Evolutionary conservation across 2,888 invertebrate species (phyloP), one percentile per base, ranked within the genome.

Genomic region (Lycocerus yunnanus): DNA sequence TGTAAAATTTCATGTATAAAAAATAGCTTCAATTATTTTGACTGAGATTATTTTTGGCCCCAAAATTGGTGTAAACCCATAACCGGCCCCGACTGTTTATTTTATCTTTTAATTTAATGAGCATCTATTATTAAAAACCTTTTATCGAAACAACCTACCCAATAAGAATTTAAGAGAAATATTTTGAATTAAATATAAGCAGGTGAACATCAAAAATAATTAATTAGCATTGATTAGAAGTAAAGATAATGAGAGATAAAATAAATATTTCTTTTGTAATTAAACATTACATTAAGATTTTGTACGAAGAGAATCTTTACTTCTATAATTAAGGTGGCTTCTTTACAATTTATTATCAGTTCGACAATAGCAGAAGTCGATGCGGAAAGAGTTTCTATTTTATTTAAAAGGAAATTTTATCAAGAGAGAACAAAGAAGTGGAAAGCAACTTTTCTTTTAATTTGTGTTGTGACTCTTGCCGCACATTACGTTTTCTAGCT

Each of bases 251-350:
- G 21, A 24, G 18, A 27, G n/a, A 20, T 58, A 70, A 70, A 65
- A 66, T 66, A 59, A 59, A 71, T 66, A 71, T 66, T 59, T 59
- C 18, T 66, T 66, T 66, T 71, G 71, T 71, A 65, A 71, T 71
- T 66, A 70, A 71, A 66, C 66, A 66, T 71, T 71, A 21, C 24
- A 58, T 71, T 71, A 71, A 71, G 71, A 71, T 71, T 71, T 71
- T 58, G 15, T 66, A 63, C 18, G 43, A 63, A 18, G 20, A 58
- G 20, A 66, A 71, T 66, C 66, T 71, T 71, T 71, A 18, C 71
- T 66, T 71, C 16, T 71, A 66, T 71, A 71, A 71, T 71, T 71
- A 66, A 71, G 71, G 71, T 71, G 71, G 71, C 66, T 71, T 71
- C 59, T 65, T 66, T 66, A 66, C 71, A 71, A 66, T 71, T 59